Percentiles rank a stretch among this genome's conserved stretches.
Conservation (phyloP, 2,797 vertebrate species). For the Protonibea diacanthus region DNA sequence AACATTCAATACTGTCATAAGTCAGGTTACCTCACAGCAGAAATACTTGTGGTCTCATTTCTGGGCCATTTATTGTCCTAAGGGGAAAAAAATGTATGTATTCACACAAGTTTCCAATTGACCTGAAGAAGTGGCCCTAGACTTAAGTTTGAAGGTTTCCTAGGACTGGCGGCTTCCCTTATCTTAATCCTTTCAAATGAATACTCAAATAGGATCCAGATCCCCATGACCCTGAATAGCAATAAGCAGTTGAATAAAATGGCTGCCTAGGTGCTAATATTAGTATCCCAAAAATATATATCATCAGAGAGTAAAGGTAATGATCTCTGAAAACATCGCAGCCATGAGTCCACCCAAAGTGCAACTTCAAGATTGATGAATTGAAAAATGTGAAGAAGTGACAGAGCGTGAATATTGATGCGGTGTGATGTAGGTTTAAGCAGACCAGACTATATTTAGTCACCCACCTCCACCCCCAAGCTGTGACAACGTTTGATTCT, state of each 20-base stretch:
- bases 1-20: background rate
- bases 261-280: background rate
- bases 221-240: background rate
- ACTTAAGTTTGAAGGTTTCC: background rate
- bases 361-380: conserved; percentile 50
- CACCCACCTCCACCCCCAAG: background rate
- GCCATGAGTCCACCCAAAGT: conserved; percentile 8
- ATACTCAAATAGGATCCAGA: background rate
- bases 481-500: conserved; percentile 65
- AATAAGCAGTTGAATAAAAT: background rate
- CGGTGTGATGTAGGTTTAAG: conserved; percentile 37
- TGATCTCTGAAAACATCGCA: conserved; percentile 17
- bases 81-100: background rate
- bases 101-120: background rate
- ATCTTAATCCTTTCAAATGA: conserved; percentile 1
- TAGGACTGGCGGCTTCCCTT: background rate
- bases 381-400: conserved; percentile 44
- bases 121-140: conserved; percentile 6
- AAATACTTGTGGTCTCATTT: background rate
- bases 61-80: background rate
- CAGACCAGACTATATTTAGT: conserved; percentile 69
- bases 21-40: background rate
- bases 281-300: background rate
- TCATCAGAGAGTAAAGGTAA: conserved; percentile 1
- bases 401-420: conserved; percentile 59